Percentiles rank a stretch among this genome's conserved stretches.
phyloP scores from a whole-genome alignment of 2,888 invertebrate genomes.

The Lathronympha strigana region DNA sequence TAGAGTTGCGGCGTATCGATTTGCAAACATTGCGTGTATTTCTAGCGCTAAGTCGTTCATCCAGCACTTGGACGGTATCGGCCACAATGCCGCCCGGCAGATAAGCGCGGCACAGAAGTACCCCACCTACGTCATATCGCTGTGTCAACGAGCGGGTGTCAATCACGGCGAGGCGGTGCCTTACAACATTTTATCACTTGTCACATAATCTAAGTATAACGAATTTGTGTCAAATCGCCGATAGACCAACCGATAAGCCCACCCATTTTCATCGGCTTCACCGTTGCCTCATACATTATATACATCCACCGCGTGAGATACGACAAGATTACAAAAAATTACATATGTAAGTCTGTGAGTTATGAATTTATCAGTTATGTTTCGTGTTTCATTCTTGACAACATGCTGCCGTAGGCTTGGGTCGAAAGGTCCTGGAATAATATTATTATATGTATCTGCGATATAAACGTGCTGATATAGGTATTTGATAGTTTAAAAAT shows the following conservation, averaged over 20 bases:
- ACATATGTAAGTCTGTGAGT: conserved; percentile 53
- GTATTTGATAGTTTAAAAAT: neutral
- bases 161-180: conserved; percentile 80
- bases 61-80: conserved; percentile 60
- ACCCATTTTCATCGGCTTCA: conserved; percentile 65
- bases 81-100: conserved; percentile 64
- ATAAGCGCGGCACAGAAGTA: conserved; percentile 71
- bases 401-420: neutral
- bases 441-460: no score
- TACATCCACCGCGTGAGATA: conserved; percentile 48
- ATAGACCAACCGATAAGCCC: conserved; percentile 79
- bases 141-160: conserved; percentile 77
- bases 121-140: conserved; percentile 71
- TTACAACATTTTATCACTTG: conserved; percentile 81
- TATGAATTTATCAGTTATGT: conserved; percentile 47
- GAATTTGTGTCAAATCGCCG: conserved; percentile 82
- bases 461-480: no score
- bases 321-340: conserved; percentile 58
- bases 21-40: conserved; percentile 42
- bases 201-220: conserved; percentile 82
- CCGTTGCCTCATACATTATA: conserved; percentile 61
- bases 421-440: neutral
- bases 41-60: conserved; percentile 51
- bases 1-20: conserved; percentile 37
- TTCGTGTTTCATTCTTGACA: conserved; percentile 17